Percentiles rank a stretch among this genome's conserved stretches.
Evolutionary conservation across 1,140 invertebrate species (phyloP).

Genomic region (Drosophila jambulina): DNA sequence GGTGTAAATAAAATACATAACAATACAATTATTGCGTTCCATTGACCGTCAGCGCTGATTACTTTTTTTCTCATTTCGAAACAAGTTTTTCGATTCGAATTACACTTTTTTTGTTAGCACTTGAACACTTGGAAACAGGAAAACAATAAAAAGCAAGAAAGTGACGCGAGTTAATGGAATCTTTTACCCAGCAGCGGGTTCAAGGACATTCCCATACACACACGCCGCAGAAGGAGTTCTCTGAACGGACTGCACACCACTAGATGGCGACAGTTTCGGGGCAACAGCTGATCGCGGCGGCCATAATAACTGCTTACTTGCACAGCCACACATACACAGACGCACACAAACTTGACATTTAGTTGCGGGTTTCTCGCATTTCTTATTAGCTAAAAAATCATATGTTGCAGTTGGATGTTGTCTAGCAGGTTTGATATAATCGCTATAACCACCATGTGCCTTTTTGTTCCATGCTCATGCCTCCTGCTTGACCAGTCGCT

Average conservation of each 20-base stretch:
- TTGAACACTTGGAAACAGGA: conserved; percentile 23
- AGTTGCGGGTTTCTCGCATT: neutral
- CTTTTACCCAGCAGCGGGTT: conserved; percentile 7
- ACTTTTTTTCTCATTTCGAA: conserved; percentile 21
- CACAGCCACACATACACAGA: neutral
- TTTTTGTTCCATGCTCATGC: conserved; percentile 27
- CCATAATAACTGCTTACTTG: conserved; percentile 21
- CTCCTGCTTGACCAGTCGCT: conserved; percentile 47
- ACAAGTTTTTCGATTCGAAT: conserved; percentile 35
- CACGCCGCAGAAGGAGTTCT: neutral
- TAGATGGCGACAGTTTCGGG: conserved; percentile 1
- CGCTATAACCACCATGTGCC: conserved; percentile 50
- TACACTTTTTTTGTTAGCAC: conserved; percentile 36
- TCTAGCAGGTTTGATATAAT: conserved; percentile 47
- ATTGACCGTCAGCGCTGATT: conserved; percentile 51
- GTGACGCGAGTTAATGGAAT: conserved; percentile 40
- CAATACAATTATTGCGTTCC: conserved; percentile 50
- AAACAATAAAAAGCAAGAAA: conserved; percentile 34
- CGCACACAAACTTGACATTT: conserved; percentile 25
- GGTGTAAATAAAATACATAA: conserved; percentile 31
- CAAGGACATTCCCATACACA: conserved; percentile 28
- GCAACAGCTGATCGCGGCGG: conserved; percentile 35
- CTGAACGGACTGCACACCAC: neutral
- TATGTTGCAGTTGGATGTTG: conserved; percentile 36
- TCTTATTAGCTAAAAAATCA: conserved; percentile 30